Conservation (phyloP, 2,797 vertebrate species). For the Ispidina lecontei region DNA sequence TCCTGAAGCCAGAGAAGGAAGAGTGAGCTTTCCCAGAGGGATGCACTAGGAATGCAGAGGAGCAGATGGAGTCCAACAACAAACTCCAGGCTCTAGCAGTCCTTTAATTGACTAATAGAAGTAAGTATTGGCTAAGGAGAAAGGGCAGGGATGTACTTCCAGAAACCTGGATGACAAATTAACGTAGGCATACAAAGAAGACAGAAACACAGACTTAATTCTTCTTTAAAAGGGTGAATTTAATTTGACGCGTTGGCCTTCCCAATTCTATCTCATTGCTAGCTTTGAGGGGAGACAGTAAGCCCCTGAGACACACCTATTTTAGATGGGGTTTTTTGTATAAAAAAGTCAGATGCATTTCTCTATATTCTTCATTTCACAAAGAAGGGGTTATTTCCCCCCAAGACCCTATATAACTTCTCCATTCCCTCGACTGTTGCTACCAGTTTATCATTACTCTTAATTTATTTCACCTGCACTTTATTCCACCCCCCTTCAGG, state of each 20-base stretch:
- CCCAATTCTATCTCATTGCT: neutral
- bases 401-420: neutral
- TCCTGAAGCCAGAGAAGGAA: neutral
- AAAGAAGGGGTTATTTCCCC: neutral
- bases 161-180: neutral
- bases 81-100: neutral
- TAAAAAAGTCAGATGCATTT: neutral
- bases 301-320: neutral
- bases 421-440: neutral
- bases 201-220: neutral
- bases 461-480: neutral
- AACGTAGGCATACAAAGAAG: constrained; percentile 14
- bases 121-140: neutral
- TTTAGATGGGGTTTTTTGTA: neutral
- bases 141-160: neutral
- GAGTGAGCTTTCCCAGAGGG: neutral
- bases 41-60: neutral
- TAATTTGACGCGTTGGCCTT: neutral
- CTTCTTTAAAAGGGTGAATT: neutral
- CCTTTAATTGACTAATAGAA: neutral
- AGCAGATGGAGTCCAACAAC: neutral
- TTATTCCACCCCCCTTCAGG: neutral
- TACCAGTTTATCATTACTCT: neutral
- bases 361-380: neutral
- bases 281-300: neutral